Conservation (phyloP, 2,113 vertebrate species). For the Elanoides forficatus region DNA sequence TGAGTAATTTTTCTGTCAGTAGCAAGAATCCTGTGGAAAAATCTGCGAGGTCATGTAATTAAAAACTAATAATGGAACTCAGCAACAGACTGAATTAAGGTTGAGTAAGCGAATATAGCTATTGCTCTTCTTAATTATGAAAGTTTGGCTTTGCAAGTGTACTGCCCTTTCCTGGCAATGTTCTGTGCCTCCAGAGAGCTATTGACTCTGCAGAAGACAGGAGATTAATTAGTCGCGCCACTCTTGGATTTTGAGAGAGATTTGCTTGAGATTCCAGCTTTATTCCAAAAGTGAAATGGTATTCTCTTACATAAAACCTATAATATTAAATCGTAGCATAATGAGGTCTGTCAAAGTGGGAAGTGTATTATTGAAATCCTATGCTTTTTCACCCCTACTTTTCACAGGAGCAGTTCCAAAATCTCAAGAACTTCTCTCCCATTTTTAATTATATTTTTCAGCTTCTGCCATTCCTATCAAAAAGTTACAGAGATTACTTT, state of each 20-base stretch:
- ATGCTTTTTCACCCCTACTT: not conserved
- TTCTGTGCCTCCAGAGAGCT: not conserved
- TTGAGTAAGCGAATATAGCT: not conserved
- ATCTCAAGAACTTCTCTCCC: not conserved
- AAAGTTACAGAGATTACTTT: not conserved
- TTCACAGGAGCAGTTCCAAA: not conserved
- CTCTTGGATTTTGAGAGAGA: not conserved
- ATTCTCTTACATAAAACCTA: not conserved
- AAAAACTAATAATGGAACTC: not conserved
- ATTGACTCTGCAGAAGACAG: not conserved
- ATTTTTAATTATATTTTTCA: not conserved
- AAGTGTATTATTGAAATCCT: not conserved
- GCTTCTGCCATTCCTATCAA: not conserved
- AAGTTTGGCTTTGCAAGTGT: not conserved
- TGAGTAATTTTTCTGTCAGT: not conserved
- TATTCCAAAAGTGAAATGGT: not conserved
- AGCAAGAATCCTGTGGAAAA: not conserved
- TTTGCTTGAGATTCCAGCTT: not conserved
- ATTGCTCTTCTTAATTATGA: not conserved
- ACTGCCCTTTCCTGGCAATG: not conserved
- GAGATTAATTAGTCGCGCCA: not conserved
- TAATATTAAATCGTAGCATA: not conserved
- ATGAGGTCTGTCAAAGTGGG: not conserved
- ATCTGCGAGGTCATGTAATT: not conserved
- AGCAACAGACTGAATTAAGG: not conserved